Evolutionary conservation across 2,888 invertebrate genomes (phyloP).

Genomic region (Dyspetes luteomarginatus): DNA sequence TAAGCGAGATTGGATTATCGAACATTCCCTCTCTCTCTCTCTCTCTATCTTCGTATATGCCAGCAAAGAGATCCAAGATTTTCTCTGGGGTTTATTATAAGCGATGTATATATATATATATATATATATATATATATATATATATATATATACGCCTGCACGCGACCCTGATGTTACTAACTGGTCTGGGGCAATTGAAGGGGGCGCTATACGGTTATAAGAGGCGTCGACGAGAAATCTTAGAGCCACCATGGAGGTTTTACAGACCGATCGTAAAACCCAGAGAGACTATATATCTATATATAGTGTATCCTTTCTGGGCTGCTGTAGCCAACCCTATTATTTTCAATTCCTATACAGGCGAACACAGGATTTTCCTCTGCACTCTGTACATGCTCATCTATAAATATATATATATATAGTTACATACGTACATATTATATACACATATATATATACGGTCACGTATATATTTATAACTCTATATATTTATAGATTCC

Average conservation of each 20-base stretch:
- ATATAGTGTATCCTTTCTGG: constrained; percentile 20
- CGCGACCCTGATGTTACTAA: constrained; percentile 57
- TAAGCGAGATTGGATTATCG: constrained; percentile 52
- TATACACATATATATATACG: too few relatives aligned
- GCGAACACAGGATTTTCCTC: constrained; percentile 59
- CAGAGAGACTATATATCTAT: constrained; percentile 15
- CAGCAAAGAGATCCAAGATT: constrained; percentile 21
- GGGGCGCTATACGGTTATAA: constrained; percentile 52
- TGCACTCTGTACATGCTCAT: constrained; percentile 8
- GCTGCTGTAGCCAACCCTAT: constrained; percentile 62
- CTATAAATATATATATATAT: not conserved
- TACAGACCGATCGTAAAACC: constrained; percentile 35
- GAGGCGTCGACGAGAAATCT: constrained; percentile 60
- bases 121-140: too few relatives aligned
- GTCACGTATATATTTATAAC: too few relatives aligned
- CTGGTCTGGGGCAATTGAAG: constrained; percentile 59
- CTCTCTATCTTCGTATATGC: not conserved
- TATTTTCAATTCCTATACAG: constrained; percentile 67
- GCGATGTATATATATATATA: too few relatives aligned
- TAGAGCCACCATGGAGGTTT: constrained; percentile 15
- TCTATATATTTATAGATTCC: too few relatives aligned
- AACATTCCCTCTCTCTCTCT: not conserved
- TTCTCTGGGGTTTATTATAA: constrained; percentile 48
- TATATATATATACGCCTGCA: constrained; percentile 56
- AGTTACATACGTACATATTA: too few relatives aligned